Percentiles rank a stretch among this genome's conserved stretches.
These are phyloP conservation scores for Anoplophora glabripennis DNA, from an alignment of 1,140 invertebrate species.

Conservation along the genomic window DNA sequence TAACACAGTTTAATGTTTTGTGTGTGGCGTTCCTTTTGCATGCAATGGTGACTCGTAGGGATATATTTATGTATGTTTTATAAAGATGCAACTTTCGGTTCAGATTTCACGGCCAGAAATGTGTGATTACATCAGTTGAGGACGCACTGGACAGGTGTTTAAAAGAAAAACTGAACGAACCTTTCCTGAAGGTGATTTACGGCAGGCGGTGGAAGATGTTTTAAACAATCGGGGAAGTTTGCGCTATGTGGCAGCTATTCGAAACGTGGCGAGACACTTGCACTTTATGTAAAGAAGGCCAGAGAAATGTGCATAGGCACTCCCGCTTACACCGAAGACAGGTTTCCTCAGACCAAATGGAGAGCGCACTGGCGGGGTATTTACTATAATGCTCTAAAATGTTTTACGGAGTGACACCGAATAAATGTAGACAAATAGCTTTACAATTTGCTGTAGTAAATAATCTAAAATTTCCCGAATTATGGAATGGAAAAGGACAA, in stretches of 20 bases:
- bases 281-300: conserved; percentile 8
- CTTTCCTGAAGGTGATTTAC: conserved; percentile 10
- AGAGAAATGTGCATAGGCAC: not conserved
- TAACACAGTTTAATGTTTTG: not conserved
- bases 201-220: conserved; percentile 6
- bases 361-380: not conserved
- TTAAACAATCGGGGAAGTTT: conserved; percentile 3
- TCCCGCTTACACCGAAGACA: conserved; percentile 1
- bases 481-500: conserved; percentile 8
- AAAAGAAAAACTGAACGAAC: conserved; percentile 1
- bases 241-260: conserved; percentile 3
- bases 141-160: not conserved
- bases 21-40: not conserved
- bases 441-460: not conserved
- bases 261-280: not conserved
- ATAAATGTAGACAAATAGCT: not conserved
- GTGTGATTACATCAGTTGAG: not conserved
- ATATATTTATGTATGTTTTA: not conserved
- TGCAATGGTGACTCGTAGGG: not conserved
- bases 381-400: not conserved
- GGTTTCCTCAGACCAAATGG: not conserved
- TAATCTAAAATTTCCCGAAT: conserved; percentile 7
- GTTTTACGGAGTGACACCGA: not conserved
- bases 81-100: not conserved
- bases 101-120: not conserved